A percentile compares a stretch with the other conserved stretches of the same genome.
Conservation (phyloP, 2,113 vertebrate genomes). For the Leptocoma aspasia region DNA sequence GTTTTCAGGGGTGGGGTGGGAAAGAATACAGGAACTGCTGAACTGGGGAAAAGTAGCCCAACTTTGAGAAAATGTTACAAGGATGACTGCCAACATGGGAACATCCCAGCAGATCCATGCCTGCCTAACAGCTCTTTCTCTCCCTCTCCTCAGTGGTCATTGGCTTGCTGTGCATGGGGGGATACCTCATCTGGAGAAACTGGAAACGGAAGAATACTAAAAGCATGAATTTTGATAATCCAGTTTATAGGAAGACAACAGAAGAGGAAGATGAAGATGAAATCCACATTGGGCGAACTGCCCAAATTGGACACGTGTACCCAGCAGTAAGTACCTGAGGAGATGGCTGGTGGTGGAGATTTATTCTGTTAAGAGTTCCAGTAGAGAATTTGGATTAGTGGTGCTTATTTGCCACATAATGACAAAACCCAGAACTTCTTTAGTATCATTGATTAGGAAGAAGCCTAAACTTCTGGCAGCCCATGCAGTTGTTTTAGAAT, state of each 20-base stretch:
- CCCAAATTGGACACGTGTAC: conserved; percentile 95
- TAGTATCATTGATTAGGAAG: background rate
- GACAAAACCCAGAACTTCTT: background rate
- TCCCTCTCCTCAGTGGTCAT: conserved; percentile 83
- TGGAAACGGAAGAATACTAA: conserved; percentile 98
- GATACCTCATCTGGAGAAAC: conserved; percentile 98
- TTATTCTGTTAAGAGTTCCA: background rate
- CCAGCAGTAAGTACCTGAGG: conserved; percentile 87
- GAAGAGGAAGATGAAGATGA: conserved; percentile 94
- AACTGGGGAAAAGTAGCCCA: background rate
- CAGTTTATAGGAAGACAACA: conserved; percentile 96
- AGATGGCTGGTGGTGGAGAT: background rate
- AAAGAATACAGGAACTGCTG: background rate
- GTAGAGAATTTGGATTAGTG: background rate
- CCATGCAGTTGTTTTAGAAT: background rate
- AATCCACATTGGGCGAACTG: conserved; percentile 91
- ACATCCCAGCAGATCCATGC: background rate
- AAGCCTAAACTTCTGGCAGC: background rate
- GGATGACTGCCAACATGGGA: background rate
- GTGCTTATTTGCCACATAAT: background rate
- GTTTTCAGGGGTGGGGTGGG: background rate
- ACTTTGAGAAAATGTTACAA: background rate
- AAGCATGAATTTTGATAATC: conserved; percentile 99
- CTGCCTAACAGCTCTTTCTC: background rate
- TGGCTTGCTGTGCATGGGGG: conserved; percentile 87